Evolutionary conservation across 2,113 vertebrate genomes (phyloP).

Genomic region (Actenoides lindsayi): DNA sequence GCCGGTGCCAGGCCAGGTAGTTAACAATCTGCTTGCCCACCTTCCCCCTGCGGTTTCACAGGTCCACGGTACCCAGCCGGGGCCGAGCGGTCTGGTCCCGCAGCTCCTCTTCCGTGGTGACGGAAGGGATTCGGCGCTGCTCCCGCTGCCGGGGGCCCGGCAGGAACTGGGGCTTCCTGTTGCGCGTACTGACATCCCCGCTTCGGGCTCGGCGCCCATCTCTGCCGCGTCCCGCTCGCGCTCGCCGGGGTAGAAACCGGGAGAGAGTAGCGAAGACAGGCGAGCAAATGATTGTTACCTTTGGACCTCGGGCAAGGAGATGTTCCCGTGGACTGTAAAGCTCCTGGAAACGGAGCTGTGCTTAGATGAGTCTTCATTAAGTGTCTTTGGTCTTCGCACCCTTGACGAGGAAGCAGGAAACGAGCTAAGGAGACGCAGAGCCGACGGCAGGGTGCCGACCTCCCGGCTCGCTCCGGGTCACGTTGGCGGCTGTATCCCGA

Average conservation of each 20-base stretch:
- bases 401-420: not conserved
- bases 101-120: accelerated
- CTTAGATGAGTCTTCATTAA: not conserved
- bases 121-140: not conserved
- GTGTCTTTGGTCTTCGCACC: not conserved
- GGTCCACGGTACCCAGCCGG: not conserved
- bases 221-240: not conserved
- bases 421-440: not conserved
- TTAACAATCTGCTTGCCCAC: not conserved
- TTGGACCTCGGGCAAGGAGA: not conserved
- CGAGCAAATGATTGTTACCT: not conserved
- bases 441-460: accelerated
- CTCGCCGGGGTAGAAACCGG: not conserved
- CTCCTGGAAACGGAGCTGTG: not conserved
- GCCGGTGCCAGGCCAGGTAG: not conserved
- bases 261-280: not conserved
- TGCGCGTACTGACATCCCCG: accelerated
- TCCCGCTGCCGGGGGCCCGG: not conserved
- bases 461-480: accelerated
- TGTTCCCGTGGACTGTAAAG: not conserved
- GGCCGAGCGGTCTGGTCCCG: not conserved
- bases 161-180: not conserved
- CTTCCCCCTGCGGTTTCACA: not conserved
- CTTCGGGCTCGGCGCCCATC: not conserved
- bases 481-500: not conserved